Evolutionary conservation across 2,113 vertebrate genomes (phyloP).

Genomic region (Haemorhous mexicanus): DNA sequence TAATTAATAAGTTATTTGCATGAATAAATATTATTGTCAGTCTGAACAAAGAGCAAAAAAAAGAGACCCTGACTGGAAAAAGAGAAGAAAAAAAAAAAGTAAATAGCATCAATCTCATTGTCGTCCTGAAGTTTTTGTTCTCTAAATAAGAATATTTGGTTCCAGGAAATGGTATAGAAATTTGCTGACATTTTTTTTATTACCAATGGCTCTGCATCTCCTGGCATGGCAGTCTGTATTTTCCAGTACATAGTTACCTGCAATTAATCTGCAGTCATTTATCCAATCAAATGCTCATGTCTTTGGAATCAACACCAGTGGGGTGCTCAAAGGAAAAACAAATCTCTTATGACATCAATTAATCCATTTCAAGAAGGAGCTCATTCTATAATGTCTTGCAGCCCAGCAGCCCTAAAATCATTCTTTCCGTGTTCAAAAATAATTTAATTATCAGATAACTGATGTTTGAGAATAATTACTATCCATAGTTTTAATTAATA

Average conservation of each 20-base stretch:
- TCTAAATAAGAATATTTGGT: background rate
- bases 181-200: background rate
- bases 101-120: background rate
- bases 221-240: background rate
- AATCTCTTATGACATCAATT: background rate
- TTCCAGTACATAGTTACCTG: background rate
- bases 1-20: background rate
- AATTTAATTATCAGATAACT: background rate
- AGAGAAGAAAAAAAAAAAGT: background rate
- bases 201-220: background rate
- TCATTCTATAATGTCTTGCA: background rate
- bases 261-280: background rate
- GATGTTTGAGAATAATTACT: background rate
- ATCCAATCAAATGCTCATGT: background rate
- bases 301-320: conserved; percentile 17
- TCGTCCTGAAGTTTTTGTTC: background rate
- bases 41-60: background rate
- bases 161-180: background rate
- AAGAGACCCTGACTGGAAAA: background rate
- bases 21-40: background rate
- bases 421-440: background rate
- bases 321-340: conserved; percentile 22
- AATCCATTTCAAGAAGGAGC: conserved; percentile 12
- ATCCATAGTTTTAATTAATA: background rate
- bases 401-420: background rate